Evolutionary conservation across 2,113 vertebrate species (phyloP), one percentile per base, ranked within the genome.

Genomic region (Tupaia tana): DNA sequence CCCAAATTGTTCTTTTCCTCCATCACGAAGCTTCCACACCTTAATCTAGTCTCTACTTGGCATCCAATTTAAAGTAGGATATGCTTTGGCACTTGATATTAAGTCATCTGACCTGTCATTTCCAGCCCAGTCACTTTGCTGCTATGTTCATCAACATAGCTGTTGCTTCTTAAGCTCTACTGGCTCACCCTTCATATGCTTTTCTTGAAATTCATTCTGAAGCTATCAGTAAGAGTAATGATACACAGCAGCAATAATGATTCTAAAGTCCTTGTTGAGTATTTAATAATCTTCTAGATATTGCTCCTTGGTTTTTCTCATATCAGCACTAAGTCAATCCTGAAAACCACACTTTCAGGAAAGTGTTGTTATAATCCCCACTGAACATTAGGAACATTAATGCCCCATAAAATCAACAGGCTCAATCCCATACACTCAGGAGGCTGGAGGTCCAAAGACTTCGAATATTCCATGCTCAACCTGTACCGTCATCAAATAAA

Each of bases 161-260:
- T 54, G 15, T 73, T 22, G 34, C 22, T 2, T 79, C 4, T 56
- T 63, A 22, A 19, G 24, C 27, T 88, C 27, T 52, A 3, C 24
- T 84, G 12, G 12, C 43, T 93, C 24, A 1, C 54, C 25, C 4
- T 54, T 69, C 10, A 85, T 22, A 61, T 81, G 75, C 43, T 70
- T 86, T 86, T 78, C 24, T 64, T 91, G 29, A 89, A 93, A 82
- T 91, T 25, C 10, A 58, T 82, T 91, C 19, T 52, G 25, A 93
- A 78, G 78, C 27, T 79, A 29, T 6, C 22, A 61, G n/a, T 13
- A 25, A 52, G 6, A 80, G 56, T 85, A 85, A 81, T 75, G 34
- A 56, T 58, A 34, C 1, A 24, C 15, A 94, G 18, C 18, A 78
- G 15, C 64, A 91, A 75, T 43, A 43, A 43, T 43, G 43, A 4